Evolutionary conservation across 2,113 vertebrate genomes (phyloP).

Genomic region (Alouatta palliata): DNA sequence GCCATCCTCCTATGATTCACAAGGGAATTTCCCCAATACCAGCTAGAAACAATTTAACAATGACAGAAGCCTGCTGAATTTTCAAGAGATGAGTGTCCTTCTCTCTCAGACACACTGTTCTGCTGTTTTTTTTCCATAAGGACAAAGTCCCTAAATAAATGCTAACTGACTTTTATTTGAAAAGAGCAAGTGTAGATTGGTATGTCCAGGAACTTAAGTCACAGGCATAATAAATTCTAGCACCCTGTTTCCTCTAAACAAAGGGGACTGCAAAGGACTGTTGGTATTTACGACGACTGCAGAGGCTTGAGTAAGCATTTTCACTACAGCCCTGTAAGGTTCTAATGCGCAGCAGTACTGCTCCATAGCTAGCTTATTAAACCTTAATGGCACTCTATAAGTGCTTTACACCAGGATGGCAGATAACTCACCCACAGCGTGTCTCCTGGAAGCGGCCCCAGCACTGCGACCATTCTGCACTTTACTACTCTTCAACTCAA

Average conservation of each 20-base stretch:
- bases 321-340: neutral
- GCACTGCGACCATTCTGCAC: neutral
- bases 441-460: neutral
- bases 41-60: neutral
- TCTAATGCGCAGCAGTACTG: conserved; percentile 11
- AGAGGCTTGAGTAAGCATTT: conserved; percentile 62
- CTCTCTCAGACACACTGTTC: conserved; percentile 15
- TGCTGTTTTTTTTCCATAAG: conserved; percentile 52
- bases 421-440: conserved; percentile 19
- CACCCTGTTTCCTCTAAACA: conserved; percentile 29
- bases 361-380: conserved; percentile 67
- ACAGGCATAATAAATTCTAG: conserved; percentile 69
- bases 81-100: neutral
- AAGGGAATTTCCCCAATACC: neutral
- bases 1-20: neutral
- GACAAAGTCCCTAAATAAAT: conserved; percentile 65
- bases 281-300: neutral
- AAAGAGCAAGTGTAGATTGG: conserved; percentile 64
- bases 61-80: neutral
- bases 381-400: conserved; percentile 40
- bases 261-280: conserved; percentile 49
- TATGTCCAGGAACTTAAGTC: conserved; percentile 61
- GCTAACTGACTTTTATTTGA: conserved; percentile 69
- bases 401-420: conserved; percentile 42
- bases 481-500: neutral